These are phyloP conservation scores for Sipha maydis DNA, from an alignment of 2,888 invertebrate species.

Conservation along the genomic window DNA sequence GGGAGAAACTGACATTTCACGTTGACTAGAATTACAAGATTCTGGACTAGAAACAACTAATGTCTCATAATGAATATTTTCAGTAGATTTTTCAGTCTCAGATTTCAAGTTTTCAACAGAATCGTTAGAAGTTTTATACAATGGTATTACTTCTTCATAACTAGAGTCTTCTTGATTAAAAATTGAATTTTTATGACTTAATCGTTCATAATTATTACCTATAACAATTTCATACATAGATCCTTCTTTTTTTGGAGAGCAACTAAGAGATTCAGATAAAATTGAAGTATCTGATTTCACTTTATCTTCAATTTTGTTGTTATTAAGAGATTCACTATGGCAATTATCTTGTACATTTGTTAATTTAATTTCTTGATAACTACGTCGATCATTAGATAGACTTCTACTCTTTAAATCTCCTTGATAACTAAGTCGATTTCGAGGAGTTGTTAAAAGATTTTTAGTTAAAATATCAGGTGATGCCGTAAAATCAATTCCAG, in stretches of 20 bases:
- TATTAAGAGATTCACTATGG: conserved; percentile 9
- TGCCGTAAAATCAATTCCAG: conserved; percentile 34
- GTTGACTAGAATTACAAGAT: conserved; percentile 49
- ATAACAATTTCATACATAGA: conserved; percentile 37
- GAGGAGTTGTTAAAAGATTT: conserved; percentile 65
- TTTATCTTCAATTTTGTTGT: conserved; percentile 19
- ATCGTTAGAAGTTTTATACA: conserved; percentile 20
- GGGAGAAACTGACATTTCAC: conserved; percentile 40
- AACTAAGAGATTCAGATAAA: conserved; percentile 54
- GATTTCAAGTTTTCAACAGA: conserved; percentile 48
- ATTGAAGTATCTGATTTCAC: conserved; percentile 41
- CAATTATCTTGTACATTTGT: conserved; percentile 22
- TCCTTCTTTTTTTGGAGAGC: conserved; percentile 58
- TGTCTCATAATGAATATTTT: conserved; percentile 59
- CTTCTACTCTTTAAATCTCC: conserved; percentile 60
- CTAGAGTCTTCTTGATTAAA: conserved; percentile 51
- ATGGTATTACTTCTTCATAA: conserved; percentile 46
- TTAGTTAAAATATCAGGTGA: conserved; percentile 57
- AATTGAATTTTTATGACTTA: conserved; percentile 52
- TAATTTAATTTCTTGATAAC: conserved; percentile 63
- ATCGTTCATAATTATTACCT: conserved; percentile 50
- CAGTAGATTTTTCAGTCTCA: conserved; percentile 42
- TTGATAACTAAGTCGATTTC: conserved; percentile 66
- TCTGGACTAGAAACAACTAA: conserved; percentile 49
- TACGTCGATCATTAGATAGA: conserved; percentile 60